Percentiles rank a stretch among this genome's conserved stretches.
Conservation (phyloP, 2,797 vertebrate species). For the Borostomias antarcticus region DNA sequence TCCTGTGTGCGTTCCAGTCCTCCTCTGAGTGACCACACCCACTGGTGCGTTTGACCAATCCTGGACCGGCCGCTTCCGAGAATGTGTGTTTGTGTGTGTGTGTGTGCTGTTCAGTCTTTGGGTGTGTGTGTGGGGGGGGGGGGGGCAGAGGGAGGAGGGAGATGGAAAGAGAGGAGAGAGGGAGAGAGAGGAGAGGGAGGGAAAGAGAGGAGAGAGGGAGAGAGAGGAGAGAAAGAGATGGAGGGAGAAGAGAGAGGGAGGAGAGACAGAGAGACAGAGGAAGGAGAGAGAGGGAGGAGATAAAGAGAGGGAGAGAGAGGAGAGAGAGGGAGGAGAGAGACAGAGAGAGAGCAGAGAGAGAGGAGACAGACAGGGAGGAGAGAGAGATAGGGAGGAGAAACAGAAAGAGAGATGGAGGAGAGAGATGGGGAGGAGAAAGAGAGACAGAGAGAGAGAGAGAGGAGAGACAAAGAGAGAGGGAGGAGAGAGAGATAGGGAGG, state of each 20-base stretch:
- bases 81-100: neutral
- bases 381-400: neutral
- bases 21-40: no score
- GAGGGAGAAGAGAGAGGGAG: constrained; percentile 3
- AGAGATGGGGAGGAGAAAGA: constrained; percentile 20
- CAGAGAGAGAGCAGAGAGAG: no score
- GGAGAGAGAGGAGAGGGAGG: constrained; percentile 30
- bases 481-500: neutral
- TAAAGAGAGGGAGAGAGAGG: constrained; percentile 8
- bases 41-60: no score
- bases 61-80: no score
- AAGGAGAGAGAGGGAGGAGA: constrained; percentile 38
- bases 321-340: no score
- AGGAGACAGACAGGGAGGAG: no score
- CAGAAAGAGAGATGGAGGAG: constrained; percentile 36
- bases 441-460: neutral
- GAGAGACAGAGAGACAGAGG: constrained; percentile 29
- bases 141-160: neutral
- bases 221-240: neutral
- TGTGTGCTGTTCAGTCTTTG: neutral
- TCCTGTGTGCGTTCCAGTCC: no score
- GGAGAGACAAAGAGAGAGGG: neutral
- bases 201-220: neutral
- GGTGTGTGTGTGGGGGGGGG: neutral
- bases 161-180: neutral